Evolutionary conservation across 2,888 invertebrate species (phyloP).

Genomic region (Spicauda simplicius): DNA sequence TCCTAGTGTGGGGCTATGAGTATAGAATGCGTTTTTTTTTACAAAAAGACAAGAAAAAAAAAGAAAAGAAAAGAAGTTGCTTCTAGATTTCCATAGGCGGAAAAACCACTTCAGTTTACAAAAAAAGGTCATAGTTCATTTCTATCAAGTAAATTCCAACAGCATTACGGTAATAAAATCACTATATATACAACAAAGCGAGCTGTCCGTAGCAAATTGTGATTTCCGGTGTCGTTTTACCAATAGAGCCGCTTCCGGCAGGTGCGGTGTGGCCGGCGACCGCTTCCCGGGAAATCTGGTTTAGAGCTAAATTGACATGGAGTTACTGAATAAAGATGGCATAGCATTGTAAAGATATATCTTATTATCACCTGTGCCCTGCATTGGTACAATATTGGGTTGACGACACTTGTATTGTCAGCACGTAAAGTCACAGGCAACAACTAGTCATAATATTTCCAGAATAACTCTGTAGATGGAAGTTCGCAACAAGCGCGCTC

Average conservation of each 20-base stretch:
- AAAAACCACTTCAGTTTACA: too few species aligned
- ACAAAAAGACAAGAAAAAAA: too few species aligned
- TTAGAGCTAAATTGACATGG: slow-evolving; percentile 7
- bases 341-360: not conserved
- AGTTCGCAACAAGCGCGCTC: not conserved
- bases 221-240: slow-evolving; percentile 56
- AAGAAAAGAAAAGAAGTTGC: too few species aligned
- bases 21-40: too few species aligned
- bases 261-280: slow-evolving; percentile 63
- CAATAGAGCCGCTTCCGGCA: slow-evolving; percentile 71
- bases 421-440: too few species aligned
- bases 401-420: too few species aligned
- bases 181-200: not conserved
- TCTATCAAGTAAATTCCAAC: not conserved
- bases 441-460: too few species aligned
- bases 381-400: too few species aligned
- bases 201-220: slow-evolving; percentile 15
- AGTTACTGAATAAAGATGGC: not conserved
- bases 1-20: too few species aligned
- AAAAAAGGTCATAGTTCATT: not conserved
- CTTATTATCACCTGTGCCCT: too few species aligned
- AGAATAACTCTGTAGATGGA: not conserved
- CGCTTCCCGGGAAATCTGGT: slow-evolving; percentile 37
- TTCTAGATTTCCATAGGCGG: too few species aligned
- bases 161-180: not conserved